phyloP scores from a whole-genome alignment of 2,113 vertebrate species.

The Rhea pennata region DNA sequence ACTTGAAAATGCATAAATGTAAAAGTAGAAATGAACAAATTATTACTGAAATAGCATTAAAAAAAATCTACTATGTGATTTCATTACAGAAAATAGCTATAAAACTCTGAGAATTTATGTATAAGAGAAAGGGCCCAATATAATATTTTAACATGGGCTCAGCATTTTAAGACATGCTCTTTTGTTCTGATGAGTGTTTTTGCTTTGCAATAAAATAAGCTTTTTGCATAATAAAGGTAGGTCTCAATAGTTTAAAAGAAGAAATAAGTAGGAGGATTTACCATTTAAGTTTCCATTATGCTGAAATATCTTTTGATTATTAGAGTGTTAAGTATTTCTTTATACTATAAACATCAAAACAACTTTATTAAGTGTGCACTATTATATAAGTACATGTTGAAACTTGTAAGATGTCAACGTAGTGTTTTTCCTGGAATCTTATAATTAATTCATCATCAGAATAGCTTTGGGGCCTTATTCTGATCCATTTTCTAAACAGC shows the following conservation, averaged over 20 bases:
- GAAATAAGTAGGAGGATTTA: neutral
- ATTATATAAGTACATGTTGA: conserved; percentile 24
- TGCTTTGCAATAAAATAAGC: neutral
- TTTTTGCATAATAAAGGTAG: neutral
- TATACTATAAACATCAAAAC: conserved; percentile 5
- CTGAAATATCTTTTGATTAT: neutral
- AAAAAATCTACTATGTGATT: neutral
- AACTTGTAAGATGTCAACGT: conserved; percentile 57
- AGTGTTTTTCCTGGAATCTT: conserved; percentile 34
- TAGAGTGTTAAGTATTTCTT: conserved; percentile 5
- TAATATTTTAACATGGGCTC: neutral
- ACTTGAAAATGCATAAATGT: neutral
- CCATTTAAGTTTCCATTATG: neutral
- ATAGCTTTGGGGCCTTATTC: conserved; percentile 58
- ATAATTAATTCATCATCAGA: conserved; percentile 69
- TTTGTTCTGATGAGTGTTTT: neutral
- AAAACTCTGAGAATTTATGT: neutral
- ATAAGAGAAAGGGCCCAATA: neutral
- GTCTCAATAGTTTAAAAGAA: conserved; percentile 10
- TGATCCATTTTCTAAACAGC: conserved; percentile 58
- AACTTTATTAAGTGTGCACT: conserved; percentile 44
- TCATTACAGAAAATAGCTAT: neutral
- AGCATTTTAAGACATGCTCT: neutral
- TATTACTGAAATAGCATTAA: neutral
- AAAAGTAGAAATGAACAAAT: neutral